Percentiles rank a stretch among this genome's conserved stretches.
These are phyloP conservation scores for Aspidapion aeneum DNA, from an alignment of 2,888 invertebrate species.

Conservation along the genomic window DNA sequence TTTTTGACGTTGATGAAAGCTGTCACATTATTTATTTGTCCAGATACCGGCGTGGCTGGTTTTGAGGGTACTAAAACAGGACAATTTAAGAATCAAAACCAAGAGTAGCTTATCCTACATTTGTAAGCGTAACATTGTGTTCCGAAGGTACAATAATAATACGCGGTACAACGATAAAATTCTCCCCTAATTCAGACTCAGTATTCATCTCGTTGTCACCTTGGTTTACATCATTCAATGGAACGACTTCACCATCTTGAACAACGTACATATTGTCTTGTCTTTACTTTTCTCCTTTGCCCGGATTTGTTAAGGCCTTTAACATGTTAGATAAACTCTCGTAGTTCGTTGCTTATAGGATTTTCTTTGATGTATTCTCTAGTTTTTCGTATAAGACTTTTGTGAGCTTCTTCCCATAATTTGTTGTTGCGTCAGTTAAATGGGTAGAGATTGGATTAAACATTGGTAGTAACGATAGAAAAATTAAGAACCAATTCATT, in stretches of 20 bases:
- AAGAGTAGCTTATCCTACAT: no score
- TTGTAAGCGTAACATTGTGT: conserved; percentile 13
- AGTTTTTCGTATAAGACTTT: conserved; percentile 13
- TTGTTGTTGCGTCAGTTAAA: conserved; percentile 12
- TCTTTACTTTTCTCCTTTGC: conserved; percentile 13
- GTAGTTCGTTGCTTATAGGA: conserved; percentile 20
- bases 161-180: conserved; percentile 32
- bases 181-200: conserved; percentile 14
- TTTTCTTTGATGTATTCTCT: conserved; percentile 19
- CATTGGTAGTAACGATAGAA: no score
- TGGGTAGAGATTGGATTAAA: no score
- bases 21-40: no score
- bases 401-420: conserved; percentile 15
- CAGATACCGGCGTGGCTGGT: no score
- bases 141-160: conserved; percentile 28
- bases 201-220: conserved; percentile 22
- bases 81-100: no score
- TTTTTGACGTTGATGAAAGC: no score
- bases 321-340: conserved; percentile 16
- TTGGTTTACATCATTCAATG: conserved; percentile 24
- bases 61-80: no score
- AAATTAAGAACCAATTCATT: no score
- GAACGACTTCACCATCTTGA: conserved; percentile 30
- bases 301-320: neutral
- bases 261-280: conserved; percentile 29